These are phyloP conservation scores for Camponotus vicinus DNA, from an alignment of 1,140 invertebrate genomes.

Conservation along the genomic window DNA sequence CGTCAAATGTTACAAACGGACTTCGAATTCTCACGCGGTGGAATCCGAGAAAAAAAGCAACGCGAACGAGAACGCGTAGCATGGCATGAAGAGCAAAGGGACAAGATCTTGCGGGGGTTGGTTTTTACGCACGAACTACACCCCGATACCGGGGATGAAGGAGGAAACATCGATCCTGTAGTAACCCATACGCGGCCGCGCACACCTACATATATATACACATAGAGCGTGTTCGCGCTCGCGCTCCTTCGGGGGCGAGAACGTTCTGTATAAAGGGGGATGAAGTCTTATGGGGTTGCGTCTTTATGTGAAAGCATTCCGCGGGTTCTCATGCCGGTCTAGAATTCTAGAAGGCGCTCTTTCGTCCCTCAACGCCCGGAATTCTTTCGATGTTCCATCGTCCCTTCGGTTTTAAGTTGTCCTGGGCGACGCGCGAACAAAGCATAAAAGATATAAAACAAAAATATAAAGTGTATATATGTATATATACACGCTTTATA, in stretches of 20 bases:
- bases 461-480: neutral
- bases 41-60: constrained; percentile 29
- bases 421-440: constrained; percentile 24
- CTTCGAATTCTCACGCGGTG: constrained; percentile 28
- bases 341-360: constrained; percentile 77
- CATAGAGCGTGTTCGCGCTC: constrained; percentile 14
- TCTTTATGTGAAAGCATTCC: constrained; percentile 82
- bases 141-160: constrained; percentile 71
- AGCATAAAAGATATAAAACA: constrained; percentile 32
- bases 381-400: constrained; percentile 56
- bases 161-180: constrained; percentile 74
- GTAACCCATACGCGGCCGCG: constrained; percentile 52
- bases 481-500: no score
- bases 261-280: constrained; percentile 81
- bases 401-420: constrained; percentile 52
- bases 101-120: constrained; percentile 68
- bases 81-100: constrained; percentile 55
- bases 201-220: neutral
- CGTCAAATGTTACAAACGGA: constrained; percentile 16
- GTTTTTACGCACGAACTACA: constrained; percentile 77
- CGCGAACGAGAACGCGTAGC: constrained; percentile 47
- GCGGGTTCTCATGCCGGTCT: constrained; percentile 81
- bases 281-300: constrained; percentile 83
- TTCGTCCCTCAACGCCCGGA: neutral
- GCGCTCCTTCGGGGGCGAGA: constrained; percentile 73